Base-by-base conservation (phyloP, 2,113 vertebrate genomes). In the Apus apus region DNA sequence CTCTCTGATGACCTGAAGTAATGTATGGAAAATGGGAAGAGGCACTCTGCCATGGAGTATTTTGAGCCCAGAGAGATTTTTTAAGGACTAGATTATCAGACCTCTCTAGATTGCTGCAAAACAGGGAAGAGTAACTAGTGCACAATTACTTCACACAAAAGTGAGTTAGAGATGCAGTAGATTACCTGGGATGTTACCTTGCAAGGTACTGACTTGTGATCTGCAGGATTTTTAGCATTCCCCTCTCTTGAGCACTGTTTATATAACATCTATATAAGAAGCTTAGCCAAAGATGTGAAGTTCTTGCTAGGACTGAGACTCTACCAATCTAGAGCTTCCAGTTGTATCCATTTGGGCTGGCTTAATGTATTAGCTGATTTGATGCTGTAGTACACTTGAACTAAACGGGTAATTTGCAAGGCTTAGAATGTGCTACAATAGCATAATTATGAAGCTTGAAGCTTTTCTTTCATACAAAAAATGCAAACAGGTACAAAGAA, bases 181-280 rank as follows among this genome's bases (percentile, higher is more conserved):
- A 15, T 67, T 26, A 48, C 22, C 36, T 30, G 15, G 27, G 20
- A 80, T 56, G 4, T 58, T 36, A 45, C 48, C n/a, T 53, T 81
- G 9, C 43, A 50, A 50, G 16, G 11, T 65, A 70, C 8, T 75
- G 60, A 61, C 50, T 43, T 56, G 20, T 2, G 1, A 9, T 74
- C 12, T 46, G 16, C 19, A 46, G 43, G 12, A 30, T 36, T 12
- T 30, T 75, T 54, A 18, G 5, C 21, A 22, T 45, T 81, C 16
- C 16, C n/a, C 12, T 3, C 9, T 60, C 2, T 40, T 0, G 0
- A 18, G 23, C 8, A 56, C 22, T 23, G 23, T 56, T 73, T 29
- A 19, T 15, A 30, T 6, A 40, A 68, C 40, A 72, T 20, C 5
- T 62, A 57, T 27, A 22, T 58, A 10, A 45, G 27, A 87, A 93